Conservation (phyloP, 2,113 vertebrate species). For the Xiphophorus hellerii region DNA sequence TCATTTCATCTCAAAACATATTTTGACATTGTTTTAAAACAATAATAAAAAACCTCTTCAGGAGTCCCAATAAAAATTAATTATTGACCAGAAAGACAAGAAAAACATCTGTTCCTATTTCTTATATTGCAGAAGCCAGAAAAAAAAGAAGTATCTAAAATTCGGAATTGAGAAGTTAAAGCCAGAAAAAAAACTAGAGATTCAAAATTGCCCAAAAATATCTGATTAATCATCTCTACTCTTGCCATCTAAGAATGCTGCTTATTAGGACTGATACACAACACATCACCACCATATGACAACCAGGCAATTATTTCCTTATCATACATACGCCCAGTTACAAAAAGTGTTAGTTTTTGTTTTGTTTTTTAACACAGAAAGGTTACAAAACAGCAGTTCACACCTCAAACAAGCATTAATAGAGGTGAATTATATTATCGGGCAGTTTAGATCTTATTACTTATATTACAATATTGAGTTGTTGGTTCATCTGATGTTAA, state of each 20-base stretch:
- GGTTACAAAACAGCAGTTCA: background rate
- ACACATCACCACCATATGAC: no score
- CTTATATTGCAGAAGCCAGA: background rate
- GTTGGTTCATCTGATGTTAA: background rate
- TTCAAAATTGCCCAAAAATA: no score
- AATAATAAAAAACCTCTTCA: no score
- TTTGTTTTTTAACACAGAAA: no score
- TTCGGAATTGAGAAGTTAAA: background rate
- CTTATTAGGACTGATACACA: no score
- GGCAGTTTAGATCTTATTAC: background rate
- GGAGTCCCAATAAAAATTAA: background rate
- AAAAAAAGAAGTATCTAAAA: no score
- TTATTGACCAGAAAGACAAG: background rate
- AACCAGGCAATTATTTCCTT: background rate
- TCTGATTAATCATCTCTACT: no score
- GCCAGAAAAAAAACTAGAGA: no score
- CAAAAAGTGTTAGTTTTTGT: background rate
- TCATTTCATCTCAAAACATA: no score
- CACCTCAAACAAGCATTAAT: background rate
- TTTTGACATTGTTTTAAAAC: no score
- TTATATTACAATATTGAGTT: background rate
- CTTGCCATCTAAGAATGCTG: no score
- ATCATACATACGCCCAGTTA: background rate
- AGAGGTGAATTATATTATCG: background rate
- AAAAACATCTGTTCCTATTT: background rate